These are phyloP conservation scores for Hemithea aestivaria DNA, from an alignment of 2,888 invertebrate genomes.

Conservation along the genomic window DNA sequence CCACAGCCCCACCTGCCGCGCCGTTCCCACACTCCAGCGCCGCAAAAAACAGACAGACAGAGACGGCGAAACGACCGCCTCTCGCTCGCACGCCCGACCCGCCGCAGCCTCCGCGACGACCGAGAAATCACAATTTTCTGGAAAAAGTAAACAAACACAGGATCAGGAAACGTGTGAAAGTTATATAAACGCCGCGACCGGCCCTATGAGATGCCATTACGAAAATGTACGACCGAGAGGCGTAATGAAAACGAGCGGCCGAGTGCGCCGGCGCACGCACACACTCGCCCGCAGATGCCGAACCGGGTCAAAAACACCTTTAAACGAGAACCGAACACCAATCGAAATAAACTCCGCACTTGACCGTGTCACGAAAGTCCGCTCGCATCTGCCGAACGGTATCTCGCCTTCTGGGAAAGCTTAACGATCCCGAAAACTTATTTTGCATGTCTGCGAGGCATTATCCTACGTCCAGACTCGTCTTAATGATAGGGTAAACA, in stretches of 20 bases:
- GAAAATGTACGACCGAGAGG: constrained; percentile 75
- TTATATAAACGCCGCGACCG: constrained; percentile 42
- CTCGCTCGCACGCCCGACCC: constrained; percentile 63
- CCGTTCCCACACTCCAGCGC: constrained; percentile 79
- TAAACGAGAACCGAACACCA: constrained; percentile 68
- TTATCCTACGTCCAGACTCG: constrained; percentile 57
- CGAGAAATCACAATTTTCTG: constrained; percentile 64
- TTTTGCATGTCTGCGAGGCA: constrained; percentile 71
- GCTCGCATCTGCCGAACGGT: constrained; percentile 73
- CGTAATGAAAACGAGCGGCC: constrained; percentile 70
- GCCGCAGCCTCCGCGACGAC: constrained; percentile 54
- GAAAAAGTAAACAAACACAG: constrained; percentile 51
- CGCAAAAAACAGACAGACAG: constrained; percentile 73
- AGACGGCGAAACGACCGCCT: constrained; percentile 50
- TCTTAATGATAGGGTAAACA: constrained; percentile 72
- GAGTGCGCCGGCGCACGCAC: constrained; percentile 46
- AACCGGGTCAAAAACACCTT: constrained; percentile 78
- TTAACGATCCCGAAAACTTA: constrained; percentile 69
- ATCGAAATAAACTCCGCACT: constrained; percentile 70
- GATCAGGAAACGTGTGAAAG: constrained; percentile 34
- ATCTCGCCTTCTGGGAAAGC: constrained; percentile 75
- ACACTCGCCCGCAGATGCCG: constrained; percentile 48
- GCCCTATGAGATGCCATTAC: constrained; percentile 68
- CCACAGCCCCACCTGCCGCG: constrained; percentile 76
- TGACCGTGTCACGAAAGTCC: constrained; percentile 71